These are phyloP conservation scores for Spinus olivaceus DNA, from an alignment of 2,797 vertebrate species.

Conservation along the genomic window DNA sequence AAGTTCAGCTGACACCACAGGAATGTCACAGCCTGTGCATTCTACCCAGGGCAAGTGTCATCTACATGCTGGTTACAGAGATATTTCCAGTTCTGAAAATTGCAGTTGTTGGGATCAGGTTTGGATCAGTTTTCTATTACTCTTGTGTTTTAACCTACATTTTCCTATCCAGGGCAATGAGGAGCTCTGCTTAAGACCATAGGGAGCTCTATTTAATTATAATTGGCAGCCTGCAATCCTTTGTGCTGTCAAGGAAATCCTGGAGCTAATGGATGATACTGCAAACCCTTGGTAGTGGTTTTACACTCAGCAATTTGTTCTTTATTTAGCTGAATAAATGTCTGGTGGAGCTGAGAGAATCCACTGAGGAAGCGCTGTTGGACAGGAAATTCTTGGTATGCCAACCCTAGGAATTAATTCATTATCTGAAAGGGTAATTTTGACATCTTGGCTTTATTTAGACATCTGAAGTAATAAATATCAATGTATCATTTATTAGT, in stretches of 20 bases:
- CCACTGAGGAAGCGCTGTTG: neutral
- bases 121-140: neutral
- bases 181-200: neutral
- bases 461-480: neutral
- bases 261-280: neutral
- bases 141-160: neutral
- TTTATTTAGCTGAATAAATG: slow-evolving; percentile 28
- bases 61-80: neutral
- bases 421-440: neutral
- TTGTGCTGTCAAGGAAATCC: slow-evolving; percentile 45
- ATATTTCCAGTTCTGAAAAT: neutral
- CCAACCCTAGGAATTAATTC: neutral
- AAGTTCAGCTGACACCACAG: neutral
- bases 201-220: slow-evolving; percentile 5
- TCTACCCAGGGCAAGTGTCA: neutral
- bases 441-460: neutral
- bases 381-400: neutral
- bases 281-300: neutral
- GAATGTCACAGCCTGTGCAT: neutral
- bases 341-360: neutral
- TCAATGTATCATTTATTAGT: neutral
- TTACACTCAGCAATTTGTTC: neutral
- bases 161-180: neutral
- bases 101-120: neutral
- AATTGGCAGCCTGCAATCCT: neutral